A percentile compares a stretch with the other conserved stretches of the same genome.
These are phyloP conservation scores for Leptopilina syphax DNA, from an alignment of 2,888 invertebrate species.

Conservation along the genomic window DNA sequence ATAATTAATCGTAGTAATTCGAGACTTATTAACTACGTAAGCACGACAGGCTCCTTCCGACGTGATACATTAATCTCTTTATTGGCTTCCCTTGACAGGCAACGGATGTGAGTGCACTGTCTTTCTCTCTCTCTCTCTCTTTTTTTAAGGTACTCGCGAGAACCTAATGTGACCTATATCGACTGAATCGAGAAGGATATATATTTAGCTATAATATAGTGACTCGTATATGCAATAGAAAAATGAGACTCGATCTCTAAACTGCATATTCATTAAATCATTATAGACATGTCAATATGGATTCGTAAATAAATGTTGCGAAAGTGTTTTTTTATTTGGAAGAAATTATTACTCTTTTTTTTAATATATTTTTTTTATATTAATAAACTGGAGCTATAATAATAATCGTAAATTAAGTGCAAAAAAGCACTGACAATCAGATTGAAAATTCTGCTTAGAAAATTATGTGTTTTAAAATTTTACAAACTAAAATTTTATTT, in stretches of 20 bases:
- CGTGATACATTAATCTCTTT: conserved; percentile 41
- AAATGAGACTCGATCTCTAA: neutral
- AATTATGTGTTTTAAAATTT: too few relatives aligned
- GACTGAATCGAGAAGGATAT: conserved; percentile 16
- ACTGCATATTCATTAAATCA: conserved; percentile 3
- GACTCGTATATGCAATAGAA: conserved; percentile 13
- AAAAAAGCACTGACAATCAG: too few relatives aligned
- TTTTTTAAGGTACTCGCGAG: conserved; percentile 34
- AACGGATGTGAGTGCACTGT: conserved; percentile 36
- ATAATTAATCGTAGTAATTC: conserved; percentile 54
- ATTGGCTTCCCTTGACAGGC: conserved; percentile 34
- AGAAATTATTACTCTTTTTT: too few relatives aligned
- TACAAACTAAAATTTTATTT: too few relatives aligned
- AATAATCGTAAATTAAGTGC: too few relatives aligned
- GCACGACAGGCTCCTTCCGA: conserved; percentile 42
- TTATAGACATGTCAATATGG: too few relatives aligned
- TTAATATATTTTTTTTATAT: too few relatives aligned
- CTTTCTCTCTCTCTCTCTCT: conserved; percentile 4
- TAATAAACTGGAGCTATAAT: too few relatives aligned
- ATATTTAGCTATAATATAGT: conserved; percentile 25
- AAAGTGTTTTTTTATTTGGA: too few relatives aligned
- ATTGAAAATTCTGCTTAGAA: too few relatives aligned
- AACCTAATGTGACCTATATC: conserved; percentile 37
- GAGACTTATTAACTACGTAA: conserved; percentile 54
- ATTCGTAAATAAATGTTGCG: too few relatives aligned